Evolutionary conservation across 2,888 invertebrate species (phyloP).

Genomic region (Marasmarcha lunaedactyla): DNA sequence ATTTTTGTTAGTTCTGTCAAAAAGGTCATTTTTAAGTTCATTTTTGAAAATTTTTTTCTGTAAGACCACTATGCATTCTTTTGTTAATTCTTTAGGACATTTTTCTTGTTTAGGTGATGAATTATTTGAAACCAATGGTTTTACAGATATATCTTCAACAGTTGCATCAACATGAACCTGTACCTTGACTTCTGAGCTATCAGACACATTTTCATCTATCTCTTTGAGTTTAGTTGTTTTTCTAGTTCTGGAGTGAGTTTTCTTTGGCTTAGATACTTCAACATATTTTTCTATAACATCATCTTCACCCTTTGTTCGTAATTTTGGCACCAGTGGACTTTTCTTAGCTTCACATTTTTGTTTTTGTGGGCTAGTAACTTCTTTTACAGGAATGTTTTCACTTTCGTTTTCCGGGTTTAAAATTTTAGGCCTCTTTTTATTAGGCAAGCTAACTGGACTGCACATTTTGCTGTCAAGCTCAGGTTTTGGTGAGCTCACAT

Average conservation of each 20-base stretch:
- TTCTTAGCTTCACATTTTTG: no score
- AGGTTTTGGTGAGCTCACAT: neutral
- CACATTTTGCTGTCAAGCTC: no score
- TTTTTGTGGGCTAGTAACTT: no score
- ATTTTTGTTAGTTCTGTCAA: slow-evolving; percentile 14
- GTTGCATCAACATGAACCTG: no score
- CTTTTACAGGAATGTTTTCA: no score
- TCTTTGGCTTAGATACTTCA: neutral
- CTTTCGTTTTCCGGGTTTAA: no score
- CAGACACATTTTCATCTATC: neutral
- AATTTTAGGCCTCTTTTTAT: no score
- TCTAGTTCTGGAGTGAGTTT: neutral
- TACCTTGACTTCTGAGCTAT: no score
- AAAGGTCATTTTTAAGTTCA: slow-evolving; percentile 5
- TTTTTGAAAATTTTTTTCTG: slow-evolving; percentile 48
- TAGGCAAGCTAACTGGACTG: no score
- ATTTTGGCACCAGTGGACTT: no score
- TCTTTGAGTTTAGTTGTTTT: neutral
- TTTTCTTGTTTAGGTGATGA: slow-evolving; percentile 8
- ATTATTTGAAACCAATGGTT: no score
- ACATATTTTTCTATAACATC: neutral
- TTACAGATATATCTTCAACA: no score
- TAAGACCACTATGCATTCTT: slow-evolving; percentile 54
- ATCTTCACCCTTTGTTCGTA: neutral
- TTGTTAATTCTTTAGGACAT: slow-evolving; percentile 48